Conservation (phyloP, 1,140 invertebrate species). For the Penaeus chinensis region DNA sequence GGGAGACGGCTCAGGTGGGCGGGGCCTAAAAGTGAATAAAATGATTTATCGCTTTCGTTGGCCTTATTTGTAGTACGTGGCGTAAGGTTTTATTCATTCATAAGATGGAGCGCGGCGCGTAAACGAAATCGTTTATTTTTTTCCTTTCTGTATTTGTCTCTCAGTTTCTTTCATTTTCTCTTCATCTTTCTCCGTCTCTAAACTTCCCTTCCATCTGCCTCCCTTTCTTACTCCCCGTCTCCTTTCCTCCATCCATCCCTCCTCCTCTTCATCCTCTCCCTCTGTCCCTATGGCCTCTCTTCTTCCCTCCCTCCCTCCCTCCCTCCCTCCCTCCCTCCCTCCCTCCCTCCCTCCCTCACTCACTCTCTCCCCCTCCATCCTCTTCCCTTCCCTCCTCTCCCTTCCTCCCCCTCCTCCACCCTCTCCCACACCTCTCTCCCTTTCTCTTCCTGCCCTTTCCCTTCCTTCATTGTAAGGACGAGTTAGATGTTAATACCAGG, state of each 20-base stretch:
- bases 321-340: background rate
- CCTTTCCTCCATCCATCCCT: background rate
- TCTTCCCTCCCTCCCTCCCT: background rate
- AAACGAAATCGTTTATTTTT: background rate
- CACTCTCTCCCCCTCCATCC: background rate
- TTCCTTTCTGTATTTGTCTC: background rate
- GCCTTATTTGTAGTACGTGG: background rate
- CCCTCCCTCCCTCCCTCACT: background rate
- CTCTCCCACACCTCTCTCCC: background rate
- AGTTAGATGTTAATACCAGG: no score
- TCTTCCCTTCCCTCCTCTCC: background rate
- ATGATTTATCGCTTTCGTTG: no score
- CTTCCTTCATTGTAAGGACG: background rate
- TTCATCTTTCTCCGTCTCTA: background rate
- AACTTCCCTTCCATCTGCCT: background rate
- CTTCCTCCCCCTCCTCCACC: background rate
- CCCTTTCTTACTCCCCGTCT: background rate
- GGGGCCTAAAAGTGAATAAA: no score
- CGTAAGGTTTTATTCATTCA: conserved; percentile 5
- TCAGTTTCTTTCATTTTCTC: background rate
- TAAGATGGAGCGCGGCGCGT: background rate
- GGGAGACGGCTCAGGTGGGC: no score
- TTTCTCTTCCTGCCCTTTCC: background rate
- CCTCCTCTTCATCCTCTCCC: no score
- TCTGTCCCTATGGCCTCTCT: no score